phyloP scores from a whole-genome alignment of 1,140 invertebrate species.

The Asbolus verrucosus region DNA sequence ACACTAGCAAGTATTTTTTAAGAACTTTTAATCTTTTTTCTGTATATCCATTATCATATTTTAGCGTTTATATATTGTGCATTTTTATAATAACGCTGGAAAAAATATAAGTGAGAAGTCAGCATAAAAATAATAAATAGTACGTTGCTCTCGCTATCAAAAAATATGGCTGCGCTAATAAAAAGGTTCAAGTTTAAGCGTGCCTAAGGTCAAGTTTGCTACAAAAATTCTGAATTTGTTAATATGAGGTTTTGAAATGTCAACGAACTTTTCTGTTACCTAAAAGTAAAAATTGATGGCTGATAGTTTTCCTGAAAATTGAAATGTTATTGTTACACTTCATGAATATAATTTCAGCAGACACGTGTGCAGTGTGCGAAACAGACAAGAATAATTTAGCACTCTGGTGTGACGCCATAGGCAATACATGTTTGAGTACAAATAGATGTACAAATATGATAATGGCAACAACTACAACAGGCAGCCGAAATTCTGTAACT shows the following conservation, averaged over 20 bases:
- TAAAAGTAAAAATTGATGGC: slow-evolving; percentile 4
- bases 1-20: too few relatives aligned
- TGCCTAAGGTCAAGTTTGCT: slow-evolving; percentile 25
- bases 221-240: slow-evolving; percentile 30
- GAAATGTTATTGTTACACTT: neutral
- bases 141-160: slow-evolving; percentile 29
- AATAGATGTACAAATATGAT: too few relatives aligned
- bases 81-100: too few relatives aligned
- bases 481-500: too few relatives aligned
- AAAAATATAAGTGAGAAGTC: slow-evolving; percentile 14
- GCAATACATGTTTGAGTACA: too few relatives aligned
- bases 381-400: too few relatives aligned
- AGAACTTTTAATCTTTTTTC: too few relatives aligned
- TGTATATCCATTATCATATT: too few relatives aligned
- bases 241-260: slow-evolving; percentile 17
- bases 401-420: too few relatives aligned
- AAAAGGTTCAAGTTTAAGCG: slow-evolving; percentile 29
- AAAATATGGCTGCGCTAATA: neutral
- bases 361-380: too few relatives aligned
- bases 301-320: neutral
- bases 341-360: neutral
- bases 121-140: slow-evolving; percentile 12
- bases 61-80: too few relatives aligned
- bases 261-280: slow-evolving; percentile 15
- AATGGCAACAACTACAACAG: too few relatives aligned